Evolutionary conservation across 2,797 vertebrate species (phyloP).

Genomic region (Danionella dracula): DNA sequence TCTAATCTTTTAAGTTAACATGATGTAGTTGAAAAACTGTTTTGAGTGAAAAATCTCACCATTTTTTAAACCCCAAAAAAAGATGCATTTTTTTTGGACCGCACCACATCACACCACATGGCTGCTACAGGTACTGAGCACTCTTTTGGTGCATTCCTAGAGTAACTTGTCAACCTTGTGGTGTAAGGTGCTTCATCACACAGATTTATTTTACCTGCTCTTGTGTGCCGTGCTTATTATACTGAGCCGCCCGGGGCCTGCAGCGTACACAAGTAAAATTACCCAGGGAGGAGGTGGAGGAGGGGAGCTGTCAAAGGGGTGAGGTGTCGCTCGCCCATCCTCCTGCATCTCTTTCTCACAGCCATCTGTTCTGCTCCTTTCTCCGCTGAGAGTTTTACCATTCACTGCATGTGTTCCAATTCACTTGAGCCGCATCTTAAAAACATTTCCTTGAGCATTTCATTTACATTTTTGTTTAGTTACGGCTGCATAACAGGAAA

Average conservation of each 20-base stretch:
- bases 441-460: too few relatives aligned
- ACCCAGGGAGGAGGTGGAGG: slow-evolving; percentile 10
- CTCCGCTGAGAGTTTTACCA: slow-evolving; percentile 9
- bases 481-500: too few relatives aligned
- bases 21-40: too few relatives aligned
- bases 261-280: slow-evolving; percentile 22
- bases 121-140: not conserved
- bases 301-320: slow-evolving; percentile 23
- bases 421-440: slow-evolving; percentile 4
- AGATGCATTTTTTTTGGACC: not conserved
- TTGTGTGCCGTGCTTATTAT: slow-evolving; percentile 18
- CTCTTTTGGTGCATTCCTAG: not conserved
- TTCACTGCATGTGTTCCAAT: not conserved
- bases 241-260: not conserved
- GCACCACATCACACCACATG: too few relatives aligned
- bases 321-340: slow-evolving; percentile 31
- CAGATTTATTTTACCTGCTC: slow-evolving; percentile 40
- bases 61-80: not conserved
- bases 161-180: not conserved
- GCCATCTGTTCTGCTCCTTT: slow-evolving; percentile 34
- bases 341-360: slow-evolving; percentile 28
- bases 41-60: too few relatives aligned
- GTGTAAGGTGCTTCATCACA: slow-evolving; percentile 12
- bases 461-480: too few relatives aligned
- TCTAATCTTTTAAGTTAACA: slow-evolving; percentile 1